Evolutionary conservation across 2,888 invertebrate genomes (phyloP).

Genomic region (Epistrophe eligans): DNA sequence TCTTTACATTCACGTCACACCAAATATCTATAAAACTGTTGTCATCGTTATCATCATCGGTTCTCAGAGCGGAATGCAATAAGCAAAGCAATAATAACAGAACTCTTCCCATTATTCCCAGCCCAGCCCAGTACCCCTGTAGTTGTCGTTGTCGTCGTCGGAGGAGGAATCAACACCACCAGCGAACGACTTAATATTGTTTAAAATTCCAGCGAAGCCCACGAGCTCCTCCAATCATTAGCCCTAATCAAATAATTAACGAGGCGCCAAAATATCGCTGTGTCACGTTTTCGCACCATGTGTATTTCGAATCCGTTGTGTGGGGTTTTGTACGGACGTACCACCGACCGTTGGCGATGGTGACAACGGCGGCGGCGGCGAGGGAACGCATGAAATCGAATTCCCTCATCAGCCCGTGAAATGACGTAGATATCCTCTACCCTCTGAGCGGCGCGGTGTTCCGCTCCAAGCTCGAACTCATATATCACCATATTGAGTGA

Average conservation of each 20-base stretch:
- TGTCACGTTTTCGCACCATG: constrained; percentile 69
- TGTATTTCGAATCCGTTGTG: constrained; percentile 5
- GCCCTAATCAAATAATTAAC: constrained; percentile 72
- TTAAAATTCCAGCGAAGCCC: constrained; percentile 51
- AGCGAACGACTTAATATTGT: constrained; percentile 40
- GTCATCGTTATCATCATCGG: constrained; percentile 39
- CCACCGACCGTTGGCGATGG: not conserved
- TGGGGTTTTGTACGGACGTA: not conserved
- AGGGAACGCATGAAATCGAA: not conserved
- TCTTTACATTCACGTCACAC: constrained; percentile 31
- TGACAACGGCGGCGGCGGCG: no score
- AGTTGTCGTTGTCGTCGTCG: not conserved
- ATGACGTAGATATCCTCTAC: constrained; percentile 54
- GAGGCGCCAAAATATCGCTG: constrained; percentile 71
- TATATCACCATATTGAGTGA: constrained; percentile 28
- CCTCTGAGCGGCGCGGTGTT: not conserved
- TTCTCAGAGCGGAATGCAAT: constrained; percentile 34
- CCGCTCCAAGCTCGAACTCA: constrained; percentile 19
- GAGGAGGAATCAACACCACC: constrained; percentile 4
- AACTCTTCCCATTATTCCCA: not conserved
- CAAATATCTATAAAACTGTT: not conserved
- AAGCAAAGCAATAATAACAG: not conserved
- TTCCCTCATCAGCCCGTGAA: constrained; percentile 4
- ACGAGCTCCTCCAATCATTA: constrained; percentile 50
- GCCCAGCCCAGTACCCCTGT: constrained; percentile 14